A percentile compares a stretch with the other conserved stretches of the same genome.
Evolutionary conservation across 1,140 invertebrate genomes (phyloP).

Genomic region (Heliconius congener): DNA sequence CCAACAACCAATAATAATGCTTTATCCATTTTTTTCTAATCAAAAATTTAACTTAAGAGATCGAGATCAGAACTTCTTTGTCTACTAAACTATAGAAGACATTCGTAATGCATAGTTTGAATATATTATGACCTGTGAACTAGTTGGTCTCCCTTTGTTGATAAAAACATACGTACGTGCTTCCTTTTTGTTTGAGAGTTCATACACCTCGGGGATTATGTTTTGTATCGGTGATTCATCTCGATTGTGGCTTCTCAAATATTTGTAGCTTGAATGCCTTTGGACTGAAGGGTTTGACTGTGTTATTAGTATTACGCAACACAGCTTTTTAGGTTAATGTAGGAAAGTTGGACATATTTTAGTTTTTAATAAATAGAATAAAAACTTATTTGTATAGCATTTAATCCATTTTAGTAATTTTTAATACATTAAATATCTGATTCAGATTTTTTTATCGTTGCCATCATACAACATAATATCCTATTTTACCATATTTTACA

Average conservation of each 20-base stretch:
- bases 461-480: too few relatives aligned
- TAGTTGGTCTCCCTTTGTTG: conserved; percentile 65
- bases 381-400: too few relatives aligned
- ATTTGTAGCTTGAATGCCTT: conserved; percentile 55
- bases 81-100: conserved; percentile 54
- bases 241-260: conserved; percentile 56
- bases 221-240: conserved; percentile 64
- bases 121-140: conserved; percentile 76
- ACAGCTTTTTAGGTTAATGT: neutral
- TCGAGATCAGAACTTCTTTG: conserved; percentile 60
- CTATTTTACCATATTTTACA: too few relatives aligned
- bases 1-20: conserved; percentile 46
- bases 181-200: conserved; percentile 55
- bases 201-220: conserved; percentile 64
- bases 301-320: neutral
- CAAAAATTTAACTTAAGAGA: conserved; percentile 57
- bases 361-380: neutral
- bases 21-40: conserved; percentile 59
- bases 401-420: too few relatives aligned
- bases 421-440: too few relatives aligned
- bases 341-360: neutral
- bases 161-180: conserved; percentile 52
- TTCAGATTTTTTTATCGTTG: too few relatives aligned
- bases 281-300: conserved; percentile 34
- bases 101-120: conserved; percentile 76